Evolutionary conservation across 2,888 invertebrate genomes (phyloP), one percentile per base, ranked within the genome.

Genomic region (Drosophila pullipes): DNA sequence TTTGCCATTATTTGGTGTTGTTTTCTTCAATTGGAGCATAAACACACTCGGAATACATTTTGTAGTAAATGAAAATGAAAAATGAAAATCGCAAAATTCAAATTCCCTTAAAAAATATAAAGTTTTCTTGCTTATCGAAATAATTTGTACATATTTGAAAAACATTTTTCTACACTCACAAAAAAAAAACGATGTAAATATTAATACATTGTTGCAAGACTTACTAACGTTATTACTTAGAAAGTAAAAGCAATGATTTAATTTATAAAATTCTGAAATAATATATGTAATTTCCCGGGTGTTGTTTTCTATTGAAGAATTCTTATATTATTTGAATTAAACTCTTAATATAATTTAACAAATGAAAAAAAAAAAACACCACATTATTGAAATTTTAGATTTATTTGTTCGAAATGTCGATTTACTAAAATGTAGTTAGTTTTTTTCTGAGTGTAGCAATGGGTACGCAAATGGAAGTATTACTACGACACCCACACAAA

Each of bases 1-100:
- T 80, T 66, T 39, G 63, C 84, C 74, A 82, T 85, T 85, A 86
- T 85, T 82, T 67, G 58, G 35, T 31, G 58, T 44, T 22, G 11
- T 28, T 35, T 5, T 35, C 60, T 75, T 64, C 58, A 82, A 84
- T 78, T 88, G 85, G 85, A 82, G 79, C 85, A 85, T 76, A 74
- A 87, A 83, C 83, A 83, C 85, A 76, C 47, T 25, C 9, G 28
- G 16, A 25, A 13, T 13, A 22, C 22, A 7, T 44, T 30, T 30
- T 44, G 5, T 6, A 11, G 11, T 7, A 22, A 13, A 25, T 47
- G 1, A 16, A 22, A 13, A 25, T 47, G 1, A 7, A 16, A 22
- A 13, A 25, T 25, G 1, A 16, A 22, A 16, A 7, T 47, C 16
- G 22, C 16, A 16, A 22, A 47, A 13, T 47, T 4, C 47, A 47